These are phyloP conservation scores for Halisarca cf. caerulea DNA, from an alignment of 37 sponge, comb jelly and placozoan genomes.

Conservation along the genomic window DNA sequence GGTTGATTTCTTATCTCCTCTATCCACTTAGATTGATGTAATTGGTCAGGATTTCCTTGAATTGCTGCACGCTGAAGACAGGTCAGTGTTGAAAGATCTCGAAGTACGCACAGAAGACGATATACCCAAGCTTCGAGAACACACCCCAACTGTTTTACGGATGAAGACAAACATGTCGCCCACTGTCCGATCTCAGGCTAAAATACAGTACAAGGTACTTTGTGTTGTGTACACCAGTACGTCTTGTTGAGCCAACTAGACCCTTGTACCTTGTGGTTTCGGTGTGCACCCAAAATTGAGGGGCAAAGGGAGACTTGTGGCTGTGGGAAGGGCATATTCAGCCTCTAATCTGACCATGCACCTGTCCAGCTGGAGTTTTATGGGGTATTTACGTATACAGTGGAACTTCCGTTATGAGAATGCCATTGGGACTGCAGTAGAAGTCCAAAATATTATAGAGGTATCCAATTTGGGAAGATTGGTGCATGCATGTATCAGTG, in stretches of 20 bases:
- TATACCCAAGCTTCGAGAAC: neutral
- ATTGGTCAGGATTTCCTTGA: slow-evolving; percentile 3
- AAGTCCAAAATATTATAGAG: too few relatives aligned
- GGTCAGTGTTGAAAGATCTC: neutral
- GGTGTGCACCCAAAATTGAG: slow-evolving; percentile 2
- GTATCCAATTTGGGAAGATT: too few relatives aligned
- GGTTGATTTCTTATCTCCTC: neutral
- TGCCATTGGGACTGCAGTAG: too few relatives aligned
- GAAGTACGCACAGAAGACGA: neutral
- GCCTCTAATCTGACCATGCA: slow-evolving; percentile 17
- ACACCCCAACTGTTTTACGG: neutral
- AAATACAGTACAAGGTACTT: slow-evolving; percentile 15
- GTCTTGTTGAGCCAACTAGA: too few relatives aligned
- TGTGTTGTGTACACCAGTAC: too few relatives aligned
- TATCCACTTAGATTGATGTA: neutral
- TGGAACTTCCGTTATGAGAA: too few relatives aligned
- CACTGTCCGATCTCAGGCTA: slow-evolving; percentile 21
- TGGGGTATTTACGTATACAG: too few relatives aligned
- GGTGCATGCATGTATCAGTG: too few relatives aligned
- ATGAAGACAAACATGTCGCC: slow-evolving; percentile 27
- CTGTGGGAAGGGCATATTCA: slow-evolving; percentile 21
- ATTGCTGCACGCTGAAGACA: neutral
- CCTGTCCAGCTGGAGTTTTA: too few relatives aligned
- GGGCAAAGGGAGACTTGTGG: slow-evolving; percentile 28
- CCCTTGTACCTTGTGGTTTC: neutral